Conservation (phyloP, 2,888 invertebrate genomes). For the Calameuta pallipes region DNA sequence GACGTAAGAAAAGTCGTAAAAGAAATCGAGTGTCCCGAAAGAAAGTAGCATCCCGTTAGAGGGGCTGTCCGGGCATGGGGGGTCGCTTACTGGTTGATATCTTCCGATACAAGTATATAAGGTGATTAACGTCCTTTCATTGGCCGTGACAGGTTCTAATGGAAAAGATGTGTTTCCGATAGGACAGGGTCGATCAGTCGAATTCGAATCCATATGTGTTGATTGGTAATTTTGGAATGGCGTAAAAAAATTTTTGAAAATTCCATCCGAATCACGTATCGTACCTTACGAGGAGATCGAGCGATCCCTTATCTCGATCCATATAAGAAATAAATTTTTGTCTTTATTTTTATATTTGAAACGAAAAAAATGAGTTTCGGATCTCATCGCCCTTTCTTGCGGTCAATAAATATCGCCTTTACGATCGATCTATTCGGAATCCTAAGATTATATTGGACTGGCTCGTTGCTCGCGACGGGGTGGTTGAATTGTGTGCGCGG, state of each 20-base stretch:
- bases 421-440: conserved; percentile 47
- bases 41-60: conserved; percentile 10
- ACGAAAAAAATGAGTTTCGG: conserved; percentile 6
- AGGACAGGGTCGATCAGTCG: conserved; percentile 16
- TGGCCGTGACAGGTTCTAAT: conserved; percentile 38
- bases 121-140: conserved; percentile 33
- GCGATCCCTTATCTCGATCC: no score
- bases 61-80: conserved; percentile 16
- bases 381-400: conserved; percentile 7
- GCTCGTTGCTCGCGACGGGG: conserved; percentile 6
- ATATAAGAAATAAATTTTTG: no score
- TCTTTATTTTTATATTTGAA: no score
- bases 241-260: background rate
- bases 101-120: conserved; percentile 20
- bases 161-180: conserved; percentile 41
- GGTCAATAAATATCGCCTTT: conserved; percentile 42
- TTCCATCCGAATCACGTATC: background rate
- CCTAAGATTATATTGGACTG: conserved; percentile 26
- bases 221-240: background rate
- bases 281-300: no score
- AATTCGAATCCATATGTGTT: conserved; percentile 12
- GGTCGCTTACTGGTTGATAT: conserved; percentile 25
- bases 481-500: background rate
- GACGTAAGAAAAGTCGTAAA: conserved; percentile 8
- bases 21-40: conserved; percentile 2